Evolutionary conservation across 2,113 vertebrate genomes (phyloP), one percentile per base, ranked within the genome.

Genomic region (Uropsilus gracilis): DNA sequence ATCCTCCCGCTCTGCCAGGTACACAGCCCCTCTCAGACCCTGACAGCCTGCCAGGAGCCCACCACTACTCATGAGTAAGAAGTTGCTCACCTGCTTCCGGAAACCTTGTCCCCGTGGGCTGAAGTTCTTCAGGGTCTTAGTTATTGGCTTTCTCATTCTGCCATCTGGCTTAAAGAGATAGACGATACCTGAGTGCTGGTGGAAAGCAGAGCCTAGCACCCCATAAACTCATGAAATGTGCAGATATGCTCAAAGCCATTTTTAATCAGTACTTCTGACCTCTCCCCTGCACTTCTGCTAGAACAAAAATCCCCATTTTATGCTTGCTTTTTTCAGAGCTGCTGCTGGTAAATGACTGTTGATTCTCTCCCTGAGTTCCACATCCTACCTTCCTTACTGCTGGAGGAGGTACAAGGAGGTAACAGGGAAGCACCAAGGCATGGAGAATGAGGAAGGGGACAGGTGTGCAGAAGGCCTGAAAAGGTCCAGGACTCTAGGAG

Each of bases 71-170:
- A 50, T 80, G 37, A 59, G 20, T 4, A 8, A 20, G 85, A 82
- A 68, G 63, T 39, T 37, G 55, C 89, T 96, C 91, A 97, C 96
- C 0, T 4, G 37, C 9, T 28, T 94, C 34, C 68, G 37, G 69
- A 92, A 57, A 12, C 1, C 32, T 42, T 9, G 63, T 63, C 64
- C 64, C 64, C 64, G 71, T 1, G 46, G 11, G 42, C 1, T 37
- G 20, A 48, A n/a, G 6, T 2, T 88, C 46, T 11, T 34, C 34
- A 30, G 34, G 10, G 7, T 78, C 28, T 24, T 6, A 2, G 1
- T 8, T 26, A 9, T 28, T 64, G 57, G 46, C 28, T 48, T 91
- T 91, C 24, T 32, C 5, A 86, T 13, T 95, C 97, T n/a, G 20
- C n/a, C n/a, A n/a, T n/a, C n/a, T n/a, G n/a, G n/a, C 8, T 1